Conservation (phyloP, 2,888 invertebrate genomes). For the Crocallis elinguaria region DNA sequence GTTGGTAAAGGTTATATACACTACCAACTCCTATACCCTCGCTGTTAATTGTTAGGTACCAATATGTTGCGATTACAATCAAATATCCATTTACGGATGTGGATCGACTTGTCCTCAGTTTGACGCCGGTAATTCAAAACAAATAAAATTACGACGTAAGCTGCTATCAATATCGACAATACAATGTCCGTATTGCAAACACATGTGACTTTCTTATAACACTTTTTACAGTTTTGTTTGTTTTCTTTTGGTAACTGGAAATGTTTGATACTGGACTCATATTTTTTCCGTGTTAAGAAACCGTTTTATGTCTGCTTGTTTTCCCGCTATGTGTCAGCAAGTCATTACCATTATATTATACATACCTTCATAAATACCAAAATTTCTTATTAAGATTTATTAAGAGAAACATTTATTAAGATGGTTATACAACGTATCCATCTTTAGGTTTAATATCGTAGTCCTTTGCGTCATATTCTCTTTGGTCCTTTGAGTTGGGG, state of each 20-base stretch:
- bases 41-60: too few relatives aligned
- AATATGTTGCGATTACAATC: too few relatives aligned
- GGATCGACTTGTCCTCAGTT: neutral
- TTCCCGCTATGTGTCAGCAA: neutral
- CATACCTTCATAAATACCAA: too few relatives aligned
- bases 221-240: constrained; percentile 10
- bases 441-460: too few relatives aligned
- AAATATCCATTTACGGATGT: neutral
- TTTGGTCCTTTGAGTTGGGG: neutral
- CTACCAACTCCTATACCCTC: too few relatives aligned
- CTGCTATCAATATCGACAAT: neutral
- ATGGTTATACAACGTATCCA: too few relatives aligned
- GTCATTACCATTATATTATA: too few relatives aligned
- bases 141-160: neutral
- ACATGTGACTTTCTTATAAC: constrained; percentile 5
- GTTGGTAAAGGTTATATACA: too few relatives aligned
- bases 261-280: constrained; percentile 1
- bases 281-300: neutral
- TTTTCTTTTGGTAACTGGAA: constrained; percentile 6
- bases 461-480: too few relatives aligned
- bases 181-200: constrained; percentile 10
- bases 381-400: too few relatives aligned
- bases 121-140: neutral
- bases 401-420: too few relatives aligned
- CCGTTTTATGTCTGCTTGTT: neutral